Evolutionary conservation across 2,888 invertebrate species (phyloP), one percentile per base, ranked within the genome.

Genomic region (Oxytorus armatus): DNA sequence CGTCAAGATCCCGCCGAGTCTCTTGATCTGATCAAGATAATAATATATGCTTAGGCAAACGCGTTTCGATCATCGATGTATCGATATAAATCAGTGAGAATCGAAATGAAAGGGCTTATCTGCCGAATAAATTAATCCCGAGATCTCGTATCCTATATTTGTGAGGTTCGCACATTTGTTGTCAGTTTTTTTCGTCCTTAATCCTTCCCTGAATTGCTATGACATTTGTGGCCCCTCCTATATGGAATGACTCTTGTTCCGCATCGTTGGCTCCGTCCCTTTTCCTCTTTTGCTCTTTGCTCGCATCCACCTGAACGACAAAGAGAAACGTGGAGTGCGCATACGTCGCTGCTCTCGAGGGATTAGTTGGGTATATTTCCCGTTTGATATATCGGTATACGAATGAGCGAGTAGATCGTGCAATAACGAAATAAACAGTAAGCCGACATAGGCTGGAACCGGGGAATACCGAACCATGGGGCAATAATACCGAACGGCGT

Each of bases 111-210:
- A 36, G 10, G 10, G 10, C 36, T 36, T 8, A 36, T 8, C 36
- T 8, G 4, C 7, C 3, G 36, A 10, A 80, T 76, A 78, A 85
- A 85, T 82, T 84, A 8, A 83, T 86, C 72, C 53, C 42, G 69
- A 47, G 49, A 55, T 61, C 33, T n/a, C 11, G 23, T 74, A 74
- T 77, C 69, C 73, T 74, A 69, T 75, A 57, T 70, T 61, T 77
- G 77, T 79, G 69, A 79, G 16, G 5, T 25, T 29, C 7, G 14
- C 44, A 10, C 21, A 47, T 23, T n/a, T 63, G 23, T 23, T 47
- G 29, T 29, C 5, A 5, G 3, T 36, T 36, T 36, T 42, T 16
- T 63, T 47, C 63, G 44, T 47, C 25, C 16, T 14, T 47, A 0
- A 3, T 47, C 25, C 25, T 47, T 77, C 75, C 47, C 10, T n/a